Evolutionary conservation across 92 coral and sea anemone species (phyloP), one percentile per base, ranked within the genome.

Genomic region (Zoanthus solanderi): DNA sequence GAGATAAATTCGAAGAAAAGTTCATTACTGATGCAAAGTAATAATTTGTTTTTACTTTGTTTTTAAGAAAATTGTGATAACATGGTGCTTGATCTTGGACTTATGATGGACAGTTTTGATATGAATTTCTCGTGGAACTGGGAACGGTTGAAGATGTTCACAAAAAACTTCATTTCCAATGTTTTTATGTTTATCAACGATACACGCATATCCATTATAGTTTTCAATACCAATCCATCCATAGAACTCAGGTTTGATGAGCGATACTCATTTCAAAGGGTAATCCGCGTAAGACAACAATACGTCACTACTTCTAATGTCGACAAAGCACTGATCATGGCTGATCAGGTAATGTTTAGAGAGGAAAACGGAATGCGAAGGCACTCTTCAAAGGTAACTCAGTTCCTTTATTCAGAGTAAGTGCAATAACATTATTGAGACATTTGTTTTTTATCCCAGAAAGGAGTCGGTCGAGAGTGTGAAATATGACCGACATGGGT

Each of bases 311-410:
- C 48, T 7, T 31, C 23, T 23, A 23, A 4, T 15, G 34, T 72
- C 4, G 1, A 72, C 76, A 7, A 34, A 42, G 76, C 76, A 12
- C 11, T 72, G 10, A 10, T 37, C 0, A 5, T 34, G 17, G 76
- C 76, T 31, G 76, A 37, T 5, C n/a, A 68, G 5, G 73, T n/a
- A 68, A 68, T 68, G 73, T 68, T 68, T n/a, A 23, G 37, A n/a
- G 9, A 4, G n/a, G 44, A 31, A 68, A 68, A 13, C 28, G 73
- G 73, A 7, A 29, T 68, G 73, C 18, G 73, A 68, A 31, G 37
- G 5, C 32, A 68, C 30, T 31, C 73, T n/a, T 23, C 37, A 68
- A 68, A 68, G 73, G 73, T 68, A 68, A 68, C 23, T 23, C 23
- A 23, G 23, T 23, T 23, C 23, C 23, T n/a, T 14, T 47, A 47